A percentile compares a stretch with the other conserved stretches of the same genome.
Conservation (phyloP, 2,113 vertebrate genomes). For the Cygnus atratus region DNA sequence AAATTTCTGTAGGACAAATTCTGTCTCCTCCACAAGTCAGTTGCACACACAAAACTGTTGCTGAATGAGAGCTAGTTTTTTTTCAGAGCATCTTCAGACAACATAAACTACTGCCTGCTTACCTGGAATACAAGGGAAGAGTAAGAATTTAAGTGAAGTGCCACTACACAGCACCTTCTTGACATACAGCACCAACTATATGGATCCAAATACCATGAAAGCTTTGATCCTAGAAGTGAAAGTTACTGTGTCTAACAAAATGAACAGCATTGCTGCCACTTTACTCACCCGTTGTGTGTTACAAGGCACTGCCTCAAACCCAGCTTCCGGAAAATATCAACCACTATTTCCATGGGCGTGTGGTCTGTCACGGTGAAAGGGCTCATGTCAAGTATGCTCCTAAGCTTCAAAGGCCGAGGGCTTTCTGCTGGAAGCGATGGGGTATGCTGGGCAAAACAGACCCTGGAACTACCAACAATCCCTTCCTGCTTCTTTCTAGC, state of each 20-base stretch:
- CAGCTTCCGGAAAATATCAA: constrained; percentile 98
- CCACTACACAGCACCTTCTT: background rate
- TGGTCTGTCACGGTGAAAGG: constrained; percentile 99
- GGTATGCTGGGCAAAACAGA: constrained; percentile 97
- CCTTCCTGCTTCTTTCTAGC: constrained; percentile 97
- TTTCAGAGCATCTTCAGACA: background rate
- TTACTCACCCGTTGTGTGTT: constrained; percentile 96
- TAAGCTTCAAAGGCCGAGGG: constrained; percentile 93
- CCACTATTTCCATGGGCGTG: constrained; percentile 99
- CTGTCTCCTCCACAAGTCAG: background rate
- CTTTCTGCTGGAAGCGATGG: constrained; percentile 96
- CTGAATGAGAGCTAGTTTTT: background rate
- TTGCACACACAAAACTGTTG: background rate
- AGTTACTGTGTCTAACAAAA: background rate
- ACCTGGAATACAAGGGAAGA: background rate
- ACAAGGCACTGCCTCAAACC: constrained; percentile 98
- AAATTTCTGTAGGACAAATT: background rate
- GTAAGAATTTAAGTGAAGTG: background rate
- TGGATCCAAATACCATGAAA: accelerated
- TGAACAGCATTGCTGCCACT: background rate
- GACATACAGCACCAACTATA: background rate
- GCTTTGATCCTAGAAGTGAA: background rate
- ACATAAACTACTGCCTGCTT: background rate
- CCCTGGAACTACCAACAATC: constrained; percentile 92
- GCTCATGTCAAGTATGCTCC: constrained; percentile 98